phyloP scores from a whole-genome alignment of 2,113 vertebrate genomes.

The Protomyctophum bolini region DNA sequence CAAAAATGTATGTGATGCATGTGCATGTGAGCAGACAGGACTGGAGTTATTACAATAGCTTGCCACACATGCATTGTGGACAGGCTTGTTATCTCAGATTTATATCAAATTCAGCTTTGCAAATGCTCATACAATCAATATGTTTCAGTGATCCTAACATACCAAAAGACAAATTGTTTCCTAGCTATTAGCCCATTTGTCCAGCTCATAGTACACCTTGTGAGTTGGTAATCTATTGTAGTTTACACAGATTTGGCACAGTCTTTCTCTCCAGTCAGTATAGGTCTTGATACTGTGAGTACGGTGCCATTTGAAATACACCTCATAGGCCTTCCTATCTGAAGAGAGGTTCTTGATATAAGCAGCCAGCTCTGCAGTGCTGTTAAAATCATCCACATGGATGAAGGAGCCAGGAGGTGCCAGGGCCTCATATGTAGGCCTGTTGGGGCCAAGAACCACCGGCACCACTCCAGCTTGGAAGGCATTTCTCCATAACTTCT shows the following conservation, averaged over 20 bases:
- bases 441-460: slow-evolving; percentile 75
- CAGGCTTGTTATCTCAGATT: too few relatives aligned
- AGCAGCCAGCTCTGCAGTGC: slow-evolving; percentile 47
- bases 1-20: too few relatives aligned
- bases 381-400: slow-evolving; percentile 78
- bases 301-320: slow-evolving; percentile 75
- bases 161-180: not conserved
- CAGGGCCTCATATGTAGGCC: slow-evolving; percentile 70
- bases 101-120: too few relatives aligned
- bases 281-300: slow-evolving; percentile 47
- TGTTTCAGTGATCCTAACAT: too few relatives aligned
- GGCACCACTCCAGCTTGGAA: slow-evolving; percentile 68
- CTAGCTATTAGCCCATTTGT: slow-evolving; percentile 78
- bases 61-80: too few relatives aligned
- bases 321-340: slow-evolving; percentile 53
- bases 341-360: slow-evolving; percentile 63
- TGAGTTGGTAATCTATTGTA: slow-evolving; percentile 66
- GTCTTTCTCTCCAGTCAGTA: slow-evolving; percentile 62
- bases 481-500: slow-evolving; percentile 82
- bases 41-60: too few relatives aligned
- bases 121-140: too few relatives aligned
- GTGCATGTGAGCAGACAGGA: too few relatives aligned
- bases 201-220: slow-evolving; percentile 77
- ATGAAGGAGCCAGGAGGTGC: slow-evolving; percentile 80
- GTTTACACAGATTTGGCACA: slow-evolving; percentile 76